Percentiles rank a stretch among this genome's conserved stretches.
Conservation (phyloP, 2,888 invertebrate genomes). For the Pyrrhia umbra region DNA sequence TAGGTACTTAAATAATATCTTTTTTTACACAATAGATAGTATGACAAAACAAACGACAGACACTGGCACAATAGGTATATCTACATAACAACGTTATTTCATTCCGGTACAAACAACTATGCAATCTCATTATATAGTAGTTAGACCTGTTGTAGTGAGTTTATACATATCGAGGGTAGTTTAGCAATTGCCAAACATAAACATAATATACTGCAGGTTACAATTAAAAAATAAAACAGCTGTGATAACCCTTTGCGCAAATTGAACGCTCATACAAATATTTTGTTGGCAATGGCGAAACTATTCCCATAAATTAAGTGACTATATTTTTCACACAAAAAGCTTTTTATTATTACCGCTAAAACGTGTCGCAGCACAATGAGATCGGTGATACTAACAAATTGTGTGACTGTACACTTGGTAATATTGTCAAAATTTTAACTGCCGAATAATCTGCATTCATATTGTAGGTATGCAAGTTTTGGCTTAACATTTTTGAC, state of each 20-base stretch:
- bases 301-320: conserved; percentile 34
- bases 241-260: not conserved
- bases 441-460: no score
- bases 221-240: not conserved
- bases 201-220: not conserved
- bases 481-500: no score
- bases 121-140: not conserved
- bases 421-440: not conserved
- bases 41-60: conserved; percentile 42
- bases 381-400: conserved; percentile 22
- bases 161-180: conserved; percentile 9
- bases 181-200: not conserved
- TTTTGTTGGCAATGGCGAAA: not conserved
- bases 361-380: conserved; percentile 19
- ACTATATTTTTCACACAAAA: conserved; percentile 47
- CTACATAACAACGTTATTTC: conserved; percentile 11
- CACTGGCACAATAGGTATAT: conserved; percentile 23
- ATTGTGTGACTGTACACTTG: not conserved
- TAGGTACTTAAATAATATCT: conserved; percentile 24
- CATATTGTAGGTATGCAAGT: no score
- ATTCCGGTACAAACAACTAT: not conserved
- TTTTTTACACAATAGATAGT: conserved; percentile 21
- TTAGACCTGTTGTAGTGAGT: not conserved
- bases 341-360: conserved; percentile 27
- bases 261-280: not conserved